Evolutionary conservation across 2,113 vertebrate genomes (phyloP), one percentile per base, ranked within the genome.

Genomic region (Urocynchramus pylzowi): DNA sequence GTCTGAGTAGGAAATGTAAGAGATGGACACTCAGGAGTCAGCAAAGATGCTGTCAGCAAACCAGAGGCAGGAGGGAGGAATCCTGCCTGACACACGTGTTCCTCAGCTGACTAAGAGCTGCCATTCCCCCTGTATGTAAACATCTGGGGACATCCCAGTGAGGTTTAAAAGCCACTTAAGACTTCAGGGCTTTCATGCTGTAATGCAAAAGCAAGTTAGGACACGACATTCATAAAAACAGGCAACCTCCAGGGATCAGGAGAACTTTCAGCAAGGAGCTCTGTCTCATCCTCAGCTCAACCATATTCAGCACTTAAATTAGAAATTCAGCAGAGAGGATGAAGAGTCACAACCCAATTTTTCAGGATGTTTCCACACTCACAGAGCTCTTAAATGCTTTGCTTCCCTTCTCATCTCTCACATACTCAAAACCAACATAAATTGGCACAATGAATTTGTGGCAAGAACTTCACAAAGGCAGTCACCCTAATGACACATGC

Each of bases 361-460:
- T 89, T 89, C 73, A 84, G 64, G 41, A 39, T 53, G 26, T 27
- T 41, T 57, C 8, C 30, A 28, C 53, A 50, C n/a, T 85, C 33
- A 20, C 10, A 60, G 31, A 31, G 15, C 41, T 59, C 54, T 7
- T 41, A 11, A 74, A 7, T 54, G 10, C 59, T 86, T 23, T 18
- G 60, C 31, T 71, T 82, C 56, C 35, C 60, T 39, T 45, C 52
- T 56, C 57, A 30, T 21, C 31, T 84, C 70, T 85, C 41, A 31
- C 2, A 0, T 9, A 27, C 31, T 44, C 13, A 23, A 54, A 16
- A 19, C 2, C 17, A 30, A 45, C 0, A 2, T 9, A n/a, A 94
- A 71, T 11, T 23, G 60, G 11, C 52, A 78, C 37, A 44, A 54
- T 2, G 5, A 53, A 71, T 68, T 42, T 56, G 56, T 64, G 35